Evolutionary conservation across 2,888 invertebrate genomes (phyloP), one percentile per base, ranked within the genome.

Genomic region (Scaptomyza polygonia): DNA sequence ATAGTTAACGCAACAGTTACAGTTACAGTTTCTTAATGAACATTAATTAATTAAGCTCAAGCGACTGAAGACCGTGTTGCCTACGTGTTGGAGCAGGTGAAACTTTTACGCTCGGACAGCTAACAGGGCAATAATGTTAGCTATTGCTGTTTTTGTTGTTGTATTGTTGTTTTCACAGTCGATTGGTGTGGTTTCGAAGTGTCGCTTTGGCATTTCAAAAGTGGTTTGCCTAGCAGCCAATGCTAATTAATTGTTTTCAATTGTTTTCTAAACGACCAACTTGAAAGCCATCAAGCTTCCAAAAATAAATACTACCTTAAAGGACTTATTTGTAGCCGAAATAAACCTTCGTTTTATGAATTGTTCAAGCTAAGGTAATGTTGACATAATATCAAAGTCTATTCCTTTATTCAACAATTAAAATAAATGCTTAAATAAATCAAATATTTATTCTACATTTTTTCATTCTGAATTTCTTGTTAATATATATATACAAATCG

Each of bases 1-100:
- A n/a, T n/a, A n/a, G n/a, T n/a, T n/a, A n/a, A n/a, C n/a, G n/a
- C n/a, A 64, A 74, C 51, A 30, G 49, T 61, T 57, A 63, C 67
- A 64, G 56, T 64, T 52, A 52, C 55, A 32, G 58, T 61, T 52
- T 66, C 64, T 67, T 85, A 85, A 82, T 85, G 85, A 82, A 77
- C 85, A 81, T 81, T 82, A 82, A 82, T 82, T 82, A 82, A 82
- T 82, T 82, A 82, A 57, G 69, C 58, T n/a, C n/a, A n/a, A n/a
- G 34, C 58, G 57, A 54, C 72, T 59, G 40, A 42, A 54, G 54
- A 51, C 61, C 51, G 43, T 43, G 42, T 45, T 36, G 52, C 14
- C 59, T 61, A 74, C 67, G 77, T 79, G 70, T 66, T 58, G 40
- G 36, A 32, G 30, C 72, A 82, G 82, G 77, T 77, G 49, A 55